Conservation (phyloP, 2,113 vertebrate species). For the Labrus mixtus region DNA sequence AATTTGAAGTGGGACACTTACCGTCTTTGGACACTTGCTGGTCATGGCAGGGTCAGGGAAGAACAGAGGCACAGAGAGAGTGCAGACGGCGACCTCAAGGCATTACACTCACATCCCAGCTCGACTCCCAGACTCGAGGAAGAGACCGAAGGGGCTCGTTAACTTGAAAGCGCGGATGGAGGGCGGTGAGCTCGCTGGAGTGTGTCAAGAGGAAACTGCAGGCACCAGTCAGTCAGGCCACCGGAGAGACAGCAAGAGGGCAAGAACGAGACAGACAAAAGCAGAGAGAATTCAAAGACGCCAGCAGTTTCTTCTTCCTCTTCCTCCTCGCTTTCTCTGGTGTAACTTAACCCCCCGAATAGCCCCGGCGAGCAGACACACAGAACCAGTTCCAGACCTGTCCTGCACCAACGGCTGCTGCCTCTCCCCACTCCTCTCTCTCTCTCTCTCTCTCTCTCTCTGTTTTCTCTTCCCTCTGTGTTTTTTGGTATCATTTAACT, state of each 20-base stretch:
- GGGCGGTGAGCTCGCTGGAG: constrained; percentile 40
- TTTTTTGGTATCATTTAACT: constrained; percentile 77
- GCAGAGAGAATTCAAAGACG: constrained; percentile 59
- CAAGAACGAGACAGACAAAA: constrained; percentile 38
- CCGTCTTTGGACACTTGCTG: constrained; percentile 59
- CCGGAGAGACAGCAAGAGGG: constrained; percentile 8
- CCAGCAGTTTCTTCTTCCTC: constrained; percentile 69
- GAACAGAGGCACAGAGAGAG: constrained; percentile 42
- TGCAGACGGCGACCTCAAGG: constrained; percentile 40
- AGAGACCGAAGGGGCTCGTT: constrained; percentile 64
- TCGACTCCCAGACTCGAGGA: constrained; percentile 47
- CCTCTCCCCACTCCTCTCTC: constrained; percentile 55
- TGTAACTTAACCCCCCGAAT: constrained; percentile 75
- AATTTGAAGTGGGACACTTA: constrained; percentile 62
- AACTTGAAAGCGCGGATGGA: constrained; percentile 61
- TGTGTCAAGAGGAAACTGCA: constrained; percentile 66
- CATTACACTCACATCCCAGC: constrained; percentile 45
- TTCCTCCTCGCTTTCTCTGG: constrained; percentile 54
- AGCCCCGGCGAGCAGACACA: constrained; percentile 57
- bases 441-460: constrained; percentile 20
- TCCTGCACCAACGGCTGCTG: constrained; percentile 45
- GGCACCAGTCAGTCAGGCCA: constrained; percentile 51
- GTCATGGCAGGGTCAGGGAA: constrained; percentile 61
- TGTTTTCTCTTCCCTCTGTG: constrained; percentile 37
- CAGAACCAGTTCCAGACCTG: constrained; percentile 78